Percentiles rank a stretch among this genome's conserved stretches.
Evolutionary conservation across 2,888 invertebrate species (phyloP).

Genomic region (Cotesia congregata): DNA sequence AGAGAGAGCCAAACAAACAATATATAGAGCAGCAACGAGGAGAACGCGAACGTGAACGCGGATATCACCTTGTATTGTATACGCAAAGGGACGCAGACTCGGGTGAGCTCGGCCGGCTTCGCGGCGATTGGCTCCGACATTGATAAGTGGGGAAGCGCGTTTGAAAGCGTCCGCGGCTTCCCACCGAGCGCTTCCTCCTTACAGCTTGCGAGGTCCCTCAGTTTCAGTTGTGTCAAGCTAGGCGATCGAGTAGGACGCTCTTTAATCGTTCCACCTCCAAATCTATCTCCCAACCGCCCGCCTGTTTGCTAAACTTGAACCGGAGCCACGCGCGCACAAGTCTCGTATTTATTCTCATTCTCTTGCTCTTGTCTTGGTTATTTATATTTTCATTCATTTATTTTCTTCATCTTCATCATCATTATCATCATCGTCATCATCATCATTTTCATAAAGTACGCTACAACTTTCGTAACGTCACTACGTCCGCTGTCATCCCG

Average conservation of each 20-base stretch:
- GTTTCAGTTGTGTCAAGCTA: conserved; percentile 71
- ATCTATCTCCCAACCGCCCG: conserved; percentile 59
- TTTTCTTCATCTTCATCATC: conserved; percentile 3
- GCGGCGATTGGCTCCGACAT: conserved; percentile 57
- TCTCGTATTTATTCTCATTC: conserved; percentile 12
- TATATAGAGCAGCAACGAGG: neutral
- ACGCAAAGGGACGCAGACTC: conserved; percentile 47
- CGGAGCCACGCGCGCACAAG: conserved; percentile 26
- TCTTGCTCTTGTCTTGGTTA: neutral
- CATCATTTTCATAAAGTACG: neutral
- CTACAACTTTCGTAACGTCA: conserved; percentile 1
- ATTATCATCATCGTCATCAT: neutral
- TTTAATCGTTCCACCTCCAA: conserved; percentile 67
- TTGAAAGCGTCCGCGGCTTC: conserved; percentile 60
- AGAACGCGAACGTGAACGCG: conserved; percentile 1
- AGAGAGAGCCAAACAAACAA: conserved; percentile 20
- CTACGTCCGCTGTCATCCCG: conserved; percentile 1
- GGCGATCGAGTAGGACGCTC: conserved; percentile 70
- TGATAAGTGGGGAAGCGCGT: conserved; percentile 54
- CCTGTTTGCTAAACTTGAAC: conserved; percentile 50
- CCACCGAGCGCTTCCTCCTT: conserved; percentile 49
- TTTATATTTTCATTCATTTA: conserved; percentile 4
- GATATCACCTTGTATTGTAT: conserved; percentile 9
- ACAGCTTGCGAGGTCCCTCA: conserved; percentile 59
- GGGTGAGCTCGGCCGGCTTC: conserved; percentile 51